These are phyloP conservation scores for Ectemnius cavifrons DNA, from an alignment of 2,888 invertebrate genomes.

Conservation along the genomic window DNA sequence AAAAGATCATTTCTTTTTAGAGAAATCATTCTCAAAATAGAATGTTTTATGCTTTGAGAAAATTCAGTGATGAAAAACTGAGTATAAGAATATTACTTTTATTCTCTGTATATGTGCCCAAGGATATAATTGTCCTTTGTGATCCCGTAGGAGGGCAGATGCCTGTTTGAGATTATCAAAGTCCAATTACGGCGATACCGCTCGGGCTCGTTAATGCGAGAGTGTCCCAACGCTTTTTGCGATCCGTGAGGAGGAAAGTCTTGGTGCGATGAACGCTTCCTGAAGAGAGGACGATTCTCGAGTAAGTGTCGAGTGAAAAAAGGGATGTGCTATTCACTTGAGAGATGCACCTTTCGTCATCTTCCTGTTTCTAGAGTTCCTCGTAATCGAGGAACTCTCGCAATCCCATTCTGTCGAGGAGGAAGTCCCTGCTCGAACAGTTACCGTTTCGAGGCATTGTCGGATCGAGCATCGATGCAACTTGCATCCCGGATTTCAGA, in stretches of 20 bases:
- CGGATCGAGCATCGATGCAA: background rate
- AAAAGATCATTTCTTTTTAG: too few species aligned
- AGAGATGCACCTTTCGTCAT: constrained; percentile 21
- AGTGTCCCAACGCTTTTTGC: background rate
- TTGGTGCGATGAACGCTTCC: background rate
- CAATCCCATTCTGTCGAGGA: constrained; percentile 23
- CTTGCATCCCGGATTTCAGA: too few species aligned
- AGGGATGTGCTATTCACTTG: constrained; percentile 8
- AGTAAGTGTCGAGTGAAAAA: too few species aligned
- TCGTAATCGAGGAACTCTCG: background rate
- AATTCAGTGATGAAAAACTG: too few species aligned
- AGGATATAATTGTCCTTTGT: constrained; percentile 5
- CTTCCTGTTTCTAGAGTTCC: background rate
- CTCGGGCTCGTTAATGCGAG: constrained; percentile 20
- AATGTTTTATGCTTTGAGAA: too few species aligned
- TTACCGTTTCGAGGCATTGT: constrained; percentile 37
- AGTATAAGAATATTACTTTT: too few species aligned
- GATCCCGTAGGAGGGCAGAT: background rate
- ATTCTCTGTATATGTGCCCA: too few species aligned
- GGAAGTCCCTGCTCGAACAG: constrained; percentile 29
- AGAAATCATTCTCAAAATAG: too few species aligned
- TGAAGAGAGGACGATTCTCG: too few species aligned
- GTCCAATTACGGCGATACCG: constrained; percentile 1
- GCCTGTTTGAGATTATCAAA: constrained; percentile 5
- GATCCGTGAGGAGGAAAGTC: background rate